Evolutionary conservation across 1,140 invertebrate species (phyloP).

Genomic region (Aphaenogaster rudis): DNA sequence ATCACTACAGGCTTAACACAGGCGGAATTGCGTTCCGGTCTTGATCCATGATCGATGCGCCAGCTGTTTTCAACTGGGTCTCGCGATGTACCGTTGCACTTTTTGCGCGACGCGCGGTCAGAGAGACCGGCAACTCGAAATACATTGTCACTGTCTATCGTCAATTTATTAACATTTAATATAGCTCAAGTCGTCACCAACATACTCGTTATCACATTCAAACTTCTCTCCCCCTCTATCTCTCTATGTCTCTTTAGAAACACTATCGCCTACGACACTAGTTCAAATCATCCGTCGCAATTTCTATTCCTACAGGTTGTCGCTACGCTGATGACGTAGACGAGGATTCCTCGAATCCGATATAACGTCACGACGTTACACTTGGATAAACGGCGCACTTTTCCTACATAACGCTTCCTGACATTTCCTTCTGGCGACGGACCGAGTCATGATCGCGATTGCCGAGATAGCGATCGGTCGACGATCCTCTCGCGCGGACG

Average conservation of each 20-base stretch:
- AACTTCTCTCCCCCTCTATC: not conserved
- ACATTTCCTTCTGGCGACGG: constrained; percentile 21
- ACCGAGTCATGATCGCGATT: constrained; percentile 25
- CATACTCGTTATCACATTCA: not conserved
- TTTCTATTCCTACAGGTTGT: constrained; percentile 68
- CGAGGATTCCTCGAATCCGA: constrained; percentile 2
- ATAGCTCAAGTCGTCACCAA: not conserved
- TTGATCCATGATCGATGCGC: constrained; percentile 20
- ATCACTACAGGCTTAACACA: not conserved
- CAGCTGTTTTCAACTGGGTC: constrained; percentile 18
- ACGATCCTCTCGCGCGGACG: constrained; percentile 68
- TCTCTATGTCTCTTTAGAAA: not conserved
- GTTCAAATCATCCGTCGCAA: not conserved
- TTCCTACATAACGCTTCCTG: constrained; percentile 37
- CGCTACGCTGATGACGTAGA: not conserved
- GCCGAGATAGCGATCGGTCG: not conserved
- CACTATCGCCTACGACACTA: not conserved
- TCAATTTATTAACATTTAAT: constrained; percentile 23
- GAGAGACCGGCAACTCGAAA: constrained; percentile 31
- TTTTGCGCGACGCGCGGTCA: constrained; percentile 25
- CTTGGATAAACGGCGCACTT: constrained; percentile 29
- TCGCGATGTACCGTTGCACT: constrained; percentile 49
- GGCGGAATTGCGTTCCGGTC: constrained; percentile 6
- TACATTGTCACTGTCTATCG: constrained; percentile 23
- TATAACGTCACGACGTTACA: constrained; percentile 17